These are phyloP conservation scores for Smutsia temminckii DNA, from an alignment of 2,797 vertebrate species.

Conservation along the genomic window DNA sequence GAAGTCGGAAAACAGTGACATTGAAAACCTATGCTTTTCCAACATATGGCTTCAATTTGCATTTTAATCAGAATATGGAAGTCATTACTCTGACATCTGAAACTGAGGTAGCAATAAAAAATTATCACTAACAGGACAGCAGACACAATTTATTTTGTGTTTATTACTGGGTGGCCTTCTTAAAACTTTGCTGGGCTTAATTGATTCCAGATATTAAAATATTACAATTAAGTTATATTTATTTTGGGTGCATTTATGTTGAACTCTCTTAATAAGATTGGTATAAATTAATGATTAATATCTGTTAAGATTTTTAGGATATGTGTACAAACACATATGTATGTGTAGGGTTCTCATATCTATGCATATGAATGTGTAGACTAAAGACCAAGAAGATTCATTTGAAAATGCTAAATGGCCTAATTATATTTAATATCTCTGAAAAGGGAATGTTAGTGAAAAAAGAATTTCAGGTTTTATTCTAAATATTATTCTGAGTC, in stretches of 20 bases:
- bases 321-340: neutral
- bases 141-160: constrained; percentile 90
- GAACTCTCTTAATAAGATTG: constrained; percentile 66
- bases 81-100: constrained; percentile 90
- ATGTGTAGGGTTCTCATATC: neutral
- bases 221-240: constrained; percentile 81
- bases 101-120: constrained; percentile 90
- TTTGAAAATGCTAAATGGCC: constrained; percentile 20
- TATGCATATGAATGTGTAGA: neutral
- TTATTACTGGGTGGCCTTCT: constrained; percentile 89
- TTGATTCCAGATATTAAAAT: constrained; percentile 85
- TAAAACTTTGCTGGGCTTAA: constrained; percentile 84
- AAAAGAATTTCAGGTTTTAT: constrained; percentile 27
- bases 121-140: constrained; percentile 90
- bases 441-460: neutral
- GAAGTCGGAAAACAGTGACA: constrained; percentile 76
- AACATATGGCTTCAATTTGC: constrained; percentile 89
- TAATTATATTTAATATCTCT: constrained; percentile 31
- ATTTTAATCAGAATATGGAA: constrained; percentile 90
- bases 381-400: neutral
- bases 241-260: constrained; percentile 80
- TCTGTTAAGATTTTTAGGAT: constrained; percentile 6
- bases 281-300: constrained; percentile 68
- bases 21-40: constrained; percentile 75
- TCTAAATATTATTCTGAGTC: constrained; percentile 1